These are phyloP conservation scores for Rhinella marina DNA, from an alignment of 2,797 vertebrate genomes.

Conservation along the genomic window DNA sequence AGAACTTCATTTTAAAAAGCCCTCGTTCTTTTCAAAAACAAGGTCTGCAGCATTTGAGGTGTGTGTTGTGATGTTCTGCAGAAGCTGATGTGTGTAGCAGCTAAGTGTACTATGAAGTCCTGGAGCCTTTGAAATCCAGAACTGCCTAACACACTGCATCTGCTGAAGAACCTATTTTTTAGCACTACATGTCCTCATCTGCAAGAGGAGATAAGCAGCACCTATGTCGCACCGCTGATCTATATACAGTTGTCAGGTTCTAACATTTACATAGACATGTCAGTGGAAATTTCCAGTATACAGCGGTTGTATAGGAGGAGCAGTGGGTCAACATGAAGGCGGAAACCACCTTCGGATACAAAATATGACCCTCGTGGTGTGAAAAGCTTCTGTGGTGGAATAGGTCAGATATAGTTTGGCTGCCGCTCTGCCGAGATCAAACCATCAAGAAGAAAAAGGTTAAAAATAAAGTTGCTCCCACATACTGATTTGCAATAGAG, in stretches of 20 bases:
- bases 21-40: too few relatives aligned
- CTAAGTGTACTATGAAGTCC: too few relatives aligned
- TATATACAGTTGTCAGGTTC: not conserved
- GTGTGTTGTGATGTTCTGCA: too few relatives aligned
- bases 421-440: not conserved
- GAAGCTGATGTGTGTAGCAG: too few relatives aligned
- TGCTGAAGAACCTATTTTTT: too few relatives aligned
- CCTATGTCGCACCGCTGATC: not conserved
- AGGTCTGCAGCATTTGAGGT: too few relatives aligned
- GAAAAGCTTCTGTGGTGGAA: not conserved
- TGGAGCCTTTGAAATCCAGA: too few relatives aligned
- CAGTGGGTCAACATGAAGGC: not conserved
- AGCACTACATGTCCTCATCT: too few relatives aligned
- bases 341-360: not conserved
- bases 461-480: not conserved
- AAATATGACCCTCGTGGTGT: not conserved
- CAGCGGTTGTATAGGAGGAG: not conserved
- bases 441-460: not conserved
- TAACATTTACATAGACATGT: not conserved
- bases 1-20: too few relatives aligned
- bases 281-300: not conserved
- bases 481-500: not conserved
- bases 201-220: too few relatives aligned
- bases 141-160: too few relatives aligned
- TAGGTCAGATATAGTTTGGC: not conserved